Percentiles rank a stretch among this genome's conserved stretches.
These are phyloP conservation scores for Drosophila borborema DNA, from an alignment of 2,888 invertebrate species.

Conservation along the genomic window DNA sequence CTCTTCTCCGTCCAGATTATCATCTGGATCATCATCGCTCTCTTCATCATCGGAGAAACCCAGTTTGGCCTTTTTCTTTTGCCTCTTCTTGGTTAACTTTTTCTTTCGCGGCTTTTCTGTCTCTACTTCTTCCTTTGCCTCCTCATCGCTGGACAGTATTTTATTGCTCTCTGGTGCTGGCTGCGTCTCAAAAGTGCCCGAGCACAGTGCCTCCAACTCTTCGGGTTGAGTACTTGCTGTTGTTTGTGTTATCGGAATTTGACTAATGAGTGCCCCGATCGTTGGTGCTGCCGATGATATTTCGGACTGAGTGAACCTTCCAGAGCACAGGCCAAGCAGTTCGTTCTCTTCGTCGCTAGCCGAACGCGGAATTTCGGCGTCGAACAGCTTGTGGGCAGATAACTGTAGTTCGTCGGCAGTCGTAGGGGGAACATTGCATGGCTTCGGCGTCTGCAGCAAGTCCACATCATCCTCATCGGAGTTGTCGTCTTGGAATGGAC, in stretches of 20 bases:
- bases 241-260: constrained; percentile 81
- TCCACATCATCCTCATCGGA: constrained; percentile 82
- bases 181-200: constrained; percentile 86
- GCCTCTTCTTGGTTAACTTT: constrained; percentile 81
- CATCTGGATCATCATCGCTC: constrained; percentile 51
- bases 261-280: constrained; percentile 71
- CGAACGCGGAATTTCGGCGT: constrained; percentile 62
- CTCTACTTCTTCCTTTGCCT: constrained; percentile 32
- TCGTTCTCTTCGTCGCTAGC: constrained; percentile 85
- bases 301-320: constrained; percentile 86
- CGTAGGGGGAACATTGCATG: constrained; percentile 33
- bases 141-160: constrained; percentile 86
- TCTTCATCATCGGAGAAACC: constrained; percentile 84
- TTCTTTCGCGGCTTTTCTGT: constrained; percentile 68
- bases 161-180: constrained; percentile 73
- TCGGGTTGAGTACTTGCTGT: constrained; percentile 80
- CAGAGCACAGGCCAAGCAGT: constrained; percentile 87
- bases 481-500: constrained; percentile 78
- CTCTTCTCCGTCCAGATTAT: constrained; percentile 66
- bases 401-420: constrained; percentile 56
- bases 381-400: constrained; percentile 67
- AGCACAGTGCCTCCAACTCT: constrained; percentile 87
- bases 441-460: constrained; percentile 71
- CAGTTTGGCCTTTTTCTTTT: constrained; percentile 82
- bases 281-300: constrained; percentile 47